Evolutionary conservation across 1,140 invertebrate species (phyloP), one percentile per base, ranked within the genome.

Genomic region (Heliconius congener): DNA sequence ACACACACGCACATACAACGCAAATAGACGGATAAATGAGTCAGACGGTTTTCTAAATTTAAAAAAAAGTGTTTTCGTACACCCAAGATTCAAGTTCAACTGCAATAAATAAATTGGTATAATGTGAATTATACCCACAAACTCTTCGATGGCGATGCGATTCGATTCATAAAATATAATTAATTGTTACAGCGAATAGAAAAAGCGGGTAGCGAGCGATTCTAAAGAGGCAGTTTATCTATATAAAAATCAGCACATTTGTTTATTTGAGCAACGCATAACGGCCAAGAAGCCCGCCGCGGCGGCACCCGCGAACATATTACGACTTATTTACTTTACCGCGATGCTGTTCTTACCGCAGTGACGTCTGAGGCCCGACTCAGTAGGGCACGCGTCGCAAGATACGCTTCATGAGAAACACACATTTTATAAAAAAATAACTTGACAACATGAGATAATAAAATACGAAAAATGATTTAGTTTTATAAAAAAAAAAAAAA

Each of bases 251-350:
- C 91, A 91, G 88, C 92, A 92, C 88, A 74, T 90, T 86, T 88
- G 84, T 88, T 88, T 85, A 88, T 86, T 82, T 85, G 82, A 84
- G 80, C 78, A 80, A 81, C 78, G 80, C 81, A 82, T 85, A 82
- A 83, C 84, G 80, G 80, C 78, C 84, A 81, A 84, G 77, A 81
- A 83, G 81, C 84, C 83, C 88, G 89, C 85, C 88, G 80, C 86
- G 87, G 89, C 88, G 89, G 89, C 90, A 88, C 89, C 86, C 88
- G 91, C 91, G 88, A 90, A 91, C 93, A 92, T 92, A 92, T 93
- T 92, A 92, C 91, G 91, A 92, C 86, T 91, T 92, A 94, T 93
- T 93, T 94, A 92, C 90, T 93, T 91, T 91, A 94, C 84, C 86
- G 85, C 86, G 82, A 88, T 89, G 85, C 84, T 87, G 87, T 85